These are phyloP conservation scores for Cyrtonyx montezumae DNA, from an alignment of 2,113 vertebrate genomes.

Conservation along the genomic window DNA sequence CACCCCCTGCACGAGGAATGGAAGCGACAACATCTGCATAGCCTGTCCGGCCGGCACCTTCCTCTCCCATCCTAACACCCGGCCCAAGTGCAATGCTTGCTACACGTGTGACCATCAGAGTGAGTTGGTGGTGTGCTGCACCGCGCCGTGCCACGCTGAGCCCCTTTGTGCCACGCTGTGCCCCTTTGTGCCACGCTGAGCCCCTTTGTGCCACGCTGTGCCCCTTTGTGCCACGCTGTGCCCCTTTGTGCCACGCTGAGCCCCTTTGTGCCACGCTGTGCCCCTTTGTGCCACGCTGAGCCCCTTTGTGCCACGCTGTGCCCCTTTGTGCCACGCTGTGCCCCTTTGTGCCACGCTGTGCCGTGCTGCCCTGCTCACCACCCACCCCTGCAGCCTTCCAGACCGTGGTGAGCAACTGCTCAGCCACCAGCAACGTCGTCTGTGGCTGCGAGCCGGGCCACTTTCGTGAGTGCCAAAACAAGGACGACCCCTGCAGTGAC, in stretches of 20 bases:
- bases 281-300: fast-evolving
- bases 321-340: no score
- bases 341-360: fast-evolving
- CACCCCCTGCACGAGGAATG: neutral
- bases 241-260: fast-evolving
- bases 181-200: fast-evolving
- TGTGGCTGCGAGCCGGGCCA: conserved; percentile 65
- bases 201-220: fast-evolving
- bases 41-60: conserved; percentile 41
- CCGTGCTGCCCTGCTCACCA: neutral
- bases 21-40: fast-evolving
- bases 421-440: neutral
- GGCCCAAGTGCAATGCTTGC: neutral
- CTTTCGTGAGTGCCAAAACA: neutral
- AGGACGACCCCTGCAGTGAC: fast-evolving
- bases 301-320: fast-evolving
- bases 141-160: fast-evolving
- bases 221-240: fast-evolving
- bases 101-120: no score
- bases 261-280: fast-evolving
- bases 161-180: fast-evolving
- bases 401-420: conserved; percentile 65
- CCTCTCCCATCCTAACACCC: conserved; percentile 47
- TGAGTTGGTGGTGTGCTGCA: no score
- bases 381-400: conserved; percentile 54